Base-by-base conservation (phyloP, 2,113 vertebrate species). In the Cephalophus harveyi region DNA sequence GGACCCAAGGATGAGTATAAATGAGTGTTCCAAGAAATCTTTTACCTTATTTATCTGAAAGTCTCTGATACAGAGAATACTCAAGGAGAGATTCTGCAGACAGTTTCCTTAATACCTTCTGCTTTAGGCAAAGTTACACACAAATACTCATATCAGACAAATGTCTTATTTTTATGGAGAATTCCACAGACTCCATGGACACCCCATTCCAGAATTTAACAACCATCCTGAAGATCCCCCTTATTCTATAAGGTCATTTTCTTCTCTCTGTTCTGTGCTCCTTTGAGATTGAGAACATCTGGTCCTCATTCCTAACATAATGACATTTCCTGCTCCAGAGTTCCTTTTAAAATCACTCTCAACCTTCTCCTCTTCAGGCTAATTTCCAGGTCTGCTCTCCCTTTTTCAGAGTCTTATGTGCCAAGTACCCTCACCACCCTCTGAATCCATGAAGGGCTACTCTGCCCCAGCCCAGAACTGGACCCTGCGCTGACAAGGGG, bases 271-370 rank as follows among this genome's bases (percentile, higher is more conserved):
- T 50, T 97, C 88, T 84, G 78, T 90, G 46, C 48, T 94, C 82
- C 87, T 83, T 93, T 87, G 79, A 96, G 94, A 97, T 5, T 54
- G 86, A 96, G 78, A 97, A 96, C 97, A 98, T 98, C 97, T 97
- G 97, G 91, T 95, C 93, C 48, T 95, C 96, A 93, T 98, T 97
- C 93, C 54, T 54, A 86, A 86, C 52, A 84, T 97, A 97, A 97
- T 94, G 97, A 97, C 96, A 98, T 97, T 97, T 98, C 97, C 97
- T 95, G 95, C 89, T 95, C 86, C n/a, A 95, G 83, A 93, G 52
- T 94, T 97, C 78, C 93, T 89, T 97, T 97, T 79, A 40, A 97
- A 97, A 95, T 93, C 78, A 88, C 86, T 60, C 86, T 95, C 96
- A 97, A 93, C n/a, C 91, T 43, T 97, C 67, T 92, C 91, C 97